Base-by-base conservation (phyloP, 2,888 invertebrate genomes). In the Dynastes grantii region DNA sequence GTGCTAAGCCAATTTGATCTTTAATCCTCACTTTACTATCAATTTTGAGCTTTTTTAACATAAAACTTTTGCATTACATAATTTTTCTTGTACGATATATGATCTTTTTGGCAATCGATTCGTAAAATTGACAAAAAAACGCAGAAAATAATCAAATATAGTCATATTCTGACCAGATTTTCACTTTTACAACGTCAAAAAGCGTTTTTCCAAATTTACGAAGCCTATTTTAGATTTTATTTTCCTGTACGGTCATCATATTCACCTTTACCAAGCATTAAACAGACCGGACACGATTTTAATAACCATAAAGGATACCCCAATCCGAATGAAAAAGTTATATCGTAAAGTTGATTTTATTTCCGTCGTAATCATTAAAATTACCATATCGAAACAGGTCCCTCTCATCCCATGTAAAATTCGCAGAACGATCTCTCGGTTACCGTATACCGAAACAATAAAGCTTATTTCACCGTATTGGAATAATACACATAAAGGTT, bases 241-340 rank as follows among this genome's bases (percentile, higher is more conserved):
- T n/a, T 53, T 53, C 53, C 16, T 16, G 53, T 53, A 16, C 9
- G 4, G 5, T 58, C 22, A 58, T 8, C 55, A 1, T 22, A 27
- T 22, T 16, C 16, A 58, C 22, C 55, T 16, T 22, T 58, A 58
- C 22, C 6, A 16, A 22, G 16, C 55, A 58, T 22, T 22, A 22
- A 3, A 58, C n/a, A 22, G 9, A 22, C 16, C 8, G 22, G 22
- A 58, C 55, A 58, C 55, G 55, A 58, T 22, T 58, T 58, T 16
- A 58, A 58, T 58, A 58, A 58, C 22, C 55, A 58, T 58, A 58
- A 58, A 58, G 55, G 8, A 58, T 58, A 5, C 55, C 55, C 9
- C 4, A 6, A 27, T 58, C 6, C 22, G n/a, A 22, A 22, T 22
- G 27, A 58, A 58, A 55, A 55, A 16, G 55, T 55, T 22, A 16